Percentiles rank a stretch among this genome's conserved stretches.
These are phyloP conservation scores for Oceanodroma leucorhoa DNA, from an alignment of 2,797 vertebrate species.

Conservation along the genomic window DNA sequence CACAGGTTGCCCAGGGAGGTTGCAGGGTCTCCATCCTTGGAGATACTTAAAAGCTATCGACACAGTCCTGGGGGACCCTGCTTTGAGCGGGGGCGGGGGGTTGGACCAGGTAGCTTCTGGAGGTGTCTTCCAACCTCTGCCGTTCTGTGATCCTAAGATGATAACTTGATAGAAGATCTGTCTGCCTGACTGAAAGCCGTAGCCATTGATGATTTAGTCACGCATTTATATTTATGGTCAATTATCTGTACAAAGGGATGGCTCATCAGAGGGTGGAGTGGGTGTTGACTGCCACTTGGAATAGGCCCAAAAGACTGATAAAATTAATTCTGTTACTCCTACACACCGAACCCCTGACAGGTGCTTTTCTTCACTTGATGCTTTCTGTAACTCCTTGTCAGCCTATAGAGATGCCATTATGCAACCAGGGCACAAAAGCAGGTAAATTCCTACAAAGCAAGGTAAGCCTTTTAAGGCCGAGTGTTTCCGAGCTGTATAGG, in stretches of 20 bases:
- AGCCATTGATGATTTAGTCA: neutral
- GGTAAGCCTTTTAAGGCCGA: neutral
- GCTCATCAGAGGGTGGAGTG: neutral
- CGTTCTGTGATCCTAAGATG: neutral
- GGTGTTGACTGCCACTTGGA: neutral
- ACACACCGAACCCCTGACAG: neutral
- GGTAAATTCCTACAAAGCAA: neutral
- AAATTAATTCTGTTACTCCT: constrained; percentile 20
- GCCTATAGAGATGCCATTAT: neutral
- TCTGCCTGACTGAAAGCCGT: neutral
- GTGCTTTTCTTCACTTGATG: neutral
- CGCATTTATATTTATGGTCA: neutral
- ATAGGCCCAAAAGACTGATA: neutral
- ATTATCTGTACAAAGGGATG: neutral
- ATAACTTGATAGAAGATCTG: neutral
- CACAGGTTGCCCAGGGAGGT: neutral
- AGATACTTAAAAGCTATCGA: neutral
- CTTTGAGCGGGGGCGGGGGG: neutral
- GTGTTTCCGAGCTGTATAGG: neutral
- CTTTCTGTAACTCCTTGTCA: neutral
- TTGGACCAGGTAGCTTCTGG: neutral
- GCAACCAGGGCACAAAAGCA: neutral
- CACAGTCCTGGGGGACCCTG: neutral
- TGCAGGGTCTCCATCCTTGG: neutral
- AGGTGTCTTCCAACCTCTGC: neutral